Base-by-base conservation (phyloP, 2,113 vertebrate genomes). In the Oreochromis aureus region DNA sequence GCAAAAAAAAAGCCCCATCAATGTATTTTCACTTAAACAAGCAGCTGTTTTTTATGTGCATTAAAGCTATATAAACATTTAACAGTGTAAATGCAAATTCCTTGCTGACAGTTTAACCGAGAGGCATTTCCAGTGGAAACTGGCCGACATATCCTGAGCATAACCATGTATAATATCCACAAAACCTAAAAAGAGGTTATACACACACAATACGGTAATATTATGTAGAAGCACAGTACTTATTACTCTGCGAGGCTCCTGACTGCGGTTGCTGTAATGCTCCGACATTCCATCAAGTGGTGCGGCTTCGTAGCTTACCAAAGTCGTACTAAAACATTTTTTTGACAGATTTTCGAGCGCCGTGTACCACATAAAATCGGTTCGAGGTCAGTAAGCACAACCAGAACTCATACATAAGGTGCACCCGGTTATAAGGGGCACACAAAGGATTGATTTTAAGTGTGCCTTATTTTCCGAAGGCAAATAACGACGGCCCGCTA, bases 291-390 rank as follows among this genome's bases (percentile, higher is more conserved):
- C 24, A 58, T 58, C 4, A 30, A 58, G 13, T 4, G 2, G 56
- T 30, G 12, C 0, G 7, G n/a, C 0, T 55, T 55, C n/a, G 2
- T 55, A 55, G 1, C n/a, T 55, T 55, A 55, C 3, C 9, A 6
- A 56, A 58, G 56, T 9, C 7, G 4, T 30, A 30, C 56, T 58
- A 58, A 58, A 58, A 3, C 6, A 5, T 15, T 15, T 8, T 8
- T 48, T 15, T 15, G 56, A 59, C 27, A 30, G 7, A 59, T 59
- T 16, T 30, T 16, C 1, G 2, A 30, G 56, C n/a, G n/a, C n/a
- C n/a, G n/a, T n/a, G n/a, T n/a, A n/a, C n/a, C n/a, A n/a, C n/a
- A 59, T 6, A 10, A 59, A 59, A 59, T 59, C 0, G 3, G 0
- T 16, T 59, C 0, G 1, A 59, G 27, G 56, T 59, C 56, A 1